Conservation (phyloP, 2,113 vertebrate genomes). For the Macquaria australasica region DNA sequence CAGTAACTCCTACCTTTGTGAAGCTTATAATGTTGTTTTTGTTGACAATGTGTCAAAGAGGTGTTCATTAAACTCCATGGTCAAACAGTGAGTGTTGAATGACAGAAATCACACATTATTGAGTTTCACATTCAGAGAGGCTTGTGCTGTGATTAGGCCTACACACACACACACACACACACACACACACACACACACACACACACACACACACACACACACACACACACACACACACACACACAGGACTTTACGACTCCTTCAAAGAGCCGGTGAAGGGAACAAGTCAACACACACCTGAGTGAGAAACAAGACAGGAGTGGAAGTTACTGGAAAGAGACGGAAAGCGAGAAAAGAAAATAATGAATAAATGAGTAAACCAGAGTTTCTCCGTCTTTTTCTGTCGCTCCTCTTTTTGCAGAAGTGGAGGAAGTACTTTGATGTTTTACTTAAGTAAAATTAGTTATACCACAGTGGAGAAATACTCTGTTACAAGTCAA, state of each 20-base stretch:
- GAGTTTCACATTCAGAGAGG: not conserved
- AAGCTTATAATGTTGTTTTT: not conserved
- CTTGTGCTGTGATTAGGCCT: not conserved
- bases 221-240: conserved; percentile 25
- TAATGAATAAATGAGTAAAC: conserved; percentile 3
- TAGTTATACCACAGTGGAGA: too few relatives aligned
- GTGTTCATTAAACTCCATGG: not conserved
- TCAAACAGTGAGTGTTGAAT: not conserved
- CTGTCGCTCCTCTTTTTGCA: not conserved
- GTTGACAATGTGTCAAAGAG: not conserved
- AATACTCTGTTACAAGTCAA: too few relatives aligned
- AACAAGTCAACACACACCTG: conserved; percentile 57
- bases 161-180: not conserved
- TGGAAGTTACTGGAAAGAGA: conserved; percentile 61
- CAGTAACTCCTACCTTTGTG: not conserved
- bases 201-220: too few relatives aligned
- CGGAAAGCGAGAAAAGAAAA: conserved; percentile 1
- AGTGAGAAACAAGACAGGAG: conserved; percentile 58
- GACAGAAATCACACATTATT: not conserved
- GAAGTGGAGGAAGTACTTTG: too few relatives aligned
- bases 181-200: not conserved
- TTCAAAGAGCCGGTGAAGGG: conserved; percentile 14
- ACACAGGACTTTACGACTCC: not conserved
- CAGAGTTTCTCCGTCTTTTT: not conserved
- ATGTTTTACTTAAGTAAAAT: too few relatives aligned